Evolutionary conservation across 2,113 vertebrate species (phyloP).

Genomic region (Albula glossodonta): DNA sequence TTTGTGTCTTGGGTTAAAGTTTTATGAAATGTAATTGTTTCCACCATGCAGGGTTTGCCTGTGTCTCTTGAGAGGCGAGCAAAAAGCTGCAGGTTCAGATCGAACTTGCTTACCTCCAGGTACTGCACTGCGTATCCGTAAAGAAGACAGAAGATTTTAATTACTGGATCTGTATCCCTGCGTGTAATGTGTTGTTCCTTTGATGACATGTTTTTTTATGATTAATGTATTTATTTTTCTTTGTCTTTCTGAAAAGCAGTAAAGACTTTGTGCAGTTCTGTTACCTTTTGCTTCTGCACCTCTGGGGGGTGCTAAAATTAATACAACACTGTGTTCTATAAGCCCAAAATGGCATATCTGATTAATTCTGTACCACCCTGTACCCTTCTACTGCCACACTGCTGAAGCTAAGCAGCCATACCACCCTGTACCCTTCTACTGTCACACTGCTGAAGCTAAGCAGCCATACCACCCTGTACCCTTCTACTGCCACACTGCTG

Average conservation of each 20-base stretch:
- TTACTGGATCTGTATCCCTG: conserved; percentile 4
- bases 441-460: too few relatives aligned
- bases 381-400: too few relatives aligned
- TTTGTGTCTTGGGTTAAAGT: not conserved
- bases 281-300: not conserved
- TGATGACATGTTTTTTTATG: too few relatives aligned
- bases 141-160: conserved; percentile 5
- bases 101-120: not conserved
- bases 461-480: too few relatives aligned
- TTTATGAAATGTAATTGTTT: not conserved
- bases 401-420: too few relatives aligned
- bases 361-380: too few relatives aligned
- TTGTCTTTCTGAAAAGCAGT: not conserved
- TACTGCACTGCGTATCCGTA: not conserved
- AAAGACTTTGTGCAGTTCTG: not conserved
- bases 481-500: too few relatives aligned
- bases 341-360: too few relatives aligned
- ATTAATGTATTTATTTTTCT: conserved; percentile 12
- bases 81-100: not conserved
- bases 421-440: too few relatives aligned
- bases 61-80: not conserved
- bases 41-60: not conserved
- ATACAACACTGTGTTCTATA: not conserved
- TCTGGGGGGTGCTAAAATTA: not conserved
- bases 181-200: not conserved